Conservation (phyloP, 2,113 vertebrate species). For the Aplodontia rufa region DNA sequence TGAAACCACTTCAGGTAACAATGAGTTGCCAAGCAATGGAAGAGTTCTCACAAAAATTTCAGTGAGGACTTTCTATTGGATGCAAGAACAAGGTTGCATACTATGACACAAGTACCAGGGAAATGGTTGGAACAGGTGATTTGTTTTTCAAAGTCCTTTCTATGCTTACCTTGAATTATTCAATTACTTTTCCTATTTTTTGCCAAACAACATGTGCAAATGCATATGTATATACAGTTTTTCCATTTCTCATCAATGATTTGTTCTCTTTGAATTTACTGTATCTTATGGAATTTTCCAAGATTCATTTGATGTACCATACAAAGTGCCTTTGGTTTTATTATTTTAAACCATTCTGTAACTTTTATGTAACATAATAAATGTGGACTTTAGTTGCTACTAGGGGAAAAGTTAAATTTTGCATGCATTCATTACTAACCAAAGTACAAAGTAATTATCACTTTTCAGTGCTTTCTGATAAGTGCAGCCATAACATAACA, state of each 20-base stretch:
- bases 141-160: background rate
- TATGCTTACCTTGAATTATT: background rate
- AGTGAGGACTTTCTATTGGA: background rate
- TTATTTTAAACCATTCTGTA: conserved; percentile 85
- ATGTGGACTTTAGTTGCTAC: conserved; percentile 84
- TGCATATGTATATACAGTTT: background rate
- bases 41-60: background rate
- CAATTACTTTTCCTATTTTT: background rate
- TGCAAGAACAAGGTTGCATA: background rate
- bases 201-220: background rate
- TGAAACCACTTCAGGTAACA: background rate
- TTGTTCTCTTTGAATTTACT: conserved; percentile 24
- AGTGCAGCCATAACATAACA: conserved; percentile 82
- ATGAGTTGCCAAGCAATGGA: background rate
- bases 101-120: background rate
- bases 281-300: conserved; percentile 60
- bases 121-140: background rate
- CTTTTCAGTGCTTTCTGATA: conserved; percentile 85
- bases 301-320: conserved; percentile 79
- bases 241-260: background rate
- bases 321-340: conserved; percentile 78
- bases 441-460: conserved; percentile 86
- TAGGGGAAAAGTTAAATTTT: conserved; percentile 83
- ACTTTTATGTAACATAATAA: conserved; percentile 85
- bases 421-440: conserved; percentile 80